These are phyloP conservation scores for Zaprionus ghesquierei DNA, from an alignment of 1,140 invertebrate genomes.

Conservation along the genomic window DNA sequence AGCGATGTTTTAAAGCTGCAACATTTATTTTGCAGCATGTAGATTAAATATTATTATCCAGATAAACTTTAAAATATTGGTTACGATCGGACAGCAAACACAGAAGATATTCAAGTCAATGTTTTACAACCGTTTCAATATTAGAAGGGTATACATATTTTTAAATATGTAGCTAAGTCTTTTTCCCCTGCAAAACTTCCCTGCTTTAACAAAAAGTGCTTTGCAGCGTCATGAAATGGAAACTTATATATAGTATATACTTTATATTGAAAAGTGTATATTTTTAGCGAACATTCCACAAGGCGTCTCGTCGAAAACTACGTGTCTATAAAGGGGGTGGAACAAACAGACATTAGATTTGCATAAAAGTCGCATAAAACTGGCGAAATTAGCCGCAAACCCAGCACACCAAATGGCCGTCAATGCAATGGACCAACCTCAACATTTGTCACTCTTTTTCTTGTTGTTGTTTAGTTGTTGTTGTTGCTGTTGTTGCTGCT, in stretches of 20 bases:
- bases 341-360: conserved; percentile 7
- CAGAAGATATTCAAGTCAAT: too few species aligned
- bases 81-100: too few species aligned
- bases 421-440: conserved; percentile 11
- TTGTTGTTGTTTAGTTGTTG: not conserved
- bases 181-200: not conserved
- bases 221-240: not conserved
- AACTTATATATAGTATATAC: not conserved
- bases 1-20: too few species aligned
- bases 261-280: not conserved
- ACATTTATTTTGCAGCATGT: too few species aligned
- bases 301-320: not conserved
- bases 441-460: not conserved
- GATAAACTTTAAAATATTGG: too few species aligned
- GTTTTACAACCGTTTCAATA: too few species aligned
- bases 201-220: too few species aligned
- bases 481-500: not conserved
- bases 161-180: too few species aligned
- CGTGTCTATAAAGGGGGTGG: not conserved
- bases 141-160: too few species aligned
- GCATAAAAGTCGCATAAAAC: not conserved
- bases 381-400: conserved; percentile 4
- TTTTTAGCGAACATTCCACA: not conserved
- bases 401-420: not conserved
- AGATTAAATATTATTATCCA: too few species aligned